Evolutionary conservation across 2,888 invertebrate genomes (phyloP).

Genomic region (Eledone cirrhosa): DNA sequence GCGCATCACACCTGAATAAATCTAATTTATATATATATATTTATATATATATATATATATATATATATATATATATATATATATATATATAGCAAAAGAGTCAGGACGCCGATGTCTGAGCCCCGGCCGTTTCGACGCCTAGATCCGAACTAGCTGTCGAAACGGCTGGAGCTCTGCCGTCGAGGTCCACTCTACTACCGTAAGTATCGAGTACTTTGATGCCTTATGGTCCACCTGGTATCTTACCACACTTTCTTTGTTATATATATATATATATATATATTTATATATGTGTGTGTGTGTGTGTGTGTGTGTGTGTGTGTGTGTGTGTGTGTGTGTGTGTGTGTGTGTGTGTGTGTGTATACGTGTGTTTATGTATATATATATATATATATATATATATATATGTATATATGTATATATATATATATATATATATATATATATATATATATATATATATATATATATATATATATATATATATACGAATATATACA

Average conservation of each 20-base stretch:
- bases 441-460: not conserved
- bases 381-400: not conserved
- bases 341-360: not conserved
- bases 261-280: no score
- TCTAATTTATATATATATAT: not conserved
- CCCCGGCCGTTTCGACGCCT: no score
- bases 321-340: not conserved
- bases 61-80: conserved; percentile 14
- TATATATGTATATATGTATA: not conserved
- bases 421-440: conserved; percentile 5
- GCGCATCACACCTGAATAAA: no score
- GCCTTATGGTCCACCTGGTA: no score
- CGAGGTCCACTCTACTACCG: no score
- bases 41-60: not conserved
- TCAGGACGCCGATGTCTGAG: no score
- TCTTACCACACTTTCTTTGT: no score
- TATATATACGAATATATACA: not conserved
- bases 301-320: not conserved
- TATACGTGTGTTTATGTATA: not conserved
- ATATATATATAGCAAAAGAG: no score
- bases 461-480: not conserved
- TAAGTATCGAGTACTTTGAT: no score
- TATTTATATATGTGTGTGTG: not conserved
- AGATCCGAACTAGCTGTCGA: no score
- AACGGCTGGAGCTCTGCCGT: no score